Evolutionary conservation across 2,797 vertebrate genomes (phyloP).

Genomic region (Phaenicophaeus curvirostris): DNA sequence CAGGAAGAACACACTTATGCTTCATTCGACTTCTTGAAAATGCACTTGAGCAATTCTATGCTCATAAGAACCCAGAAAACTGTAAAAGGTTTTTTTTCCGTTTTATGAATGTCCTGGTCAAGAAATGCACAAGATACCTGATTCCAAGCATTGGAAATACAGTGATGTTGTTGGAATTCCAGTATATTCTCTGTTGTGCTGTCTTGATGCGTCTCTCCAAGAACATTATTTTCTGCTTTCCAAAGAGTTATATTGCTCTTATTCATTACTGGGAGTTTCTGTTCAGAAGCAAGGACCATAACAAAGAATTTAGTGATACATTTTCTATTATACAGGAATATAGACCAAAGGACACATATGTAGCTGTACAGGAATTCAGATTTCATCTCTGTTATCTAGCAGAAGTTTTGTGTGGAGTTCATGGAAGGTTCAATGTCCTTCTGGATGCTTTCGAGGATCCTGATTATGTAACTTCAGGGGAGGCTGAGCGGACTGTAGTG

Average conservation of each 20-base stretch:
- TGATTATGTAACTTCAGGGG: constrained; percentile 70
- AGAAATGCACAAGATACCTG: constrained; percentile 67
- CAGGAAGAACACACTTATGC: constrained; percentile 72
- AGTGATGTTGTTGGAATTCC: constrained; percentile 79
- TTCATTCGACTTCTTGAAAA: constrained; percentile 80
- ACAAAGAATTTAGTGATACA: constrained; percentile 50
- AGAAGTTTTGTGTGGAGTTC: constrained; percentile 71
- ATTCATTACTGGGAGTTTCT: constrained; percentile 81
- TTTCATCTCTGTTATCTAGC: constrained; percentile 76
- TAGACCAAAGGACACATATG: constrained; percentile 69
- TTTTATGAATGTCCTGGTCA: constrained; percentile 81
- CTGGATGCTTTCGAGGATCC: constrained; percentile 75
- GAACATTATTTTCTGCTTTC: constrained; percentile 72
- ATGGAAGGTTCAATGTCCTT: constrained; percentile 75
- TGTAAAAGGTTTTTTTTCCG: constrained; percentile 79
- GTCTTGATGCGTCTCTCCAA: constrained; percentile 75
- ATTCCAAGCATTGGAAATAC: constrained; percentile 79
- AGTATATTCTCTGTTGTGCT: constrained; percentile 77
- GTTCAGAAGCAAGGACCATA: constrained; percentile 57
- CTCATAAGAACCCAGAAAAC: constrained; percentile 70
- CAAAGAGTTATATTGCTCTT: constrained; percentile 80
- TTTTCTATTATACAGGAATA: constrained; percentile 80
- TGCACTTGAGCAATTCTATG: constrained; percentile 76
- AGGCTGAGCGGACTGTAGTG: constrained; percentile 79
- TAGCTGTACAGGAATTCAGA: constrained; percentile 65